These are phyloP conservation scores for Nymphalis c-album DNA, from an alignment of 2,888 invertebrate species.

Conservation along the genomic window DNA sequence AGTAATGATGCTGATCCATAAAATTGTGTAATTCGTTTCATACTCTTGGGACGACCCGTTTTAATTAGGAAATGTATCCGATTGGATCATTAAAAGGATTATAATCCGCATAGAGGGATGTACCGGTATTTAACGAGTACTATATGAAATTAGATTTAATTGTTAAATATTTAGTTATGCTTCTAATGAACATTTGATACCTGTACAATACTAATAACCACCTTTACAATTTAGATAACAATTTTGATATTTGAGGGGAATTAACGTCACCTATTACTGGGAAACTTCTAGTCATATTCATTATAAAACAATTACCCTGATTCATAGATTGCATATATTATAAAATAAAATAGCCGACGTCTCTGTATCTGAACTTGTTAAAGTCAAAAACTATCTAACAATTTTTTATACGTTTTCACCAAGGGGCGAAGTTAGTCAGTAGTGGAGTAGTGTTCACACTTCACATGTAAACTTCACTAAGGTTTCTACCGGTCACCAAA, in stretches of 20 bases:
- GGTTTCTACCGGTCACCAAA: no score
- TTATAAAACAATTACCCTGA: no score
- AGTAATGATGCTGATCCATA: constrained; percentile 22
- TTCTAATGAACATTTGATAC: constrained; percentile 3
- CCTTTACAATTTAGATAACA: background rate
- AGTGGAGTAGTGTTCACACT: no score
- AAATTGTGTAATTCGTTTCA: constrained; percentile 28
- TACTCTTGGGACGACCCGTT: constrained; percentile 20
- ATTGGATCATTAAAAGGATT: constrained; percentile 14
- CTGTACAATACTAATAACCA: background rate
- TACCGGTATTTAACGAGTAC: background rate
- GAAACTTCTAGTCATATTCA: no score
- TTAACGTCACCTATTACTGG: background rate
- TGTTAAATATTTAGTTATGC: background rate
- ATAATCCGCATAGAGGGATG: background rate
- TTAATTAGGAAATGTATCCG: constrained; percentile 31
- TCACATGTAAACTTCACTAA: no score
- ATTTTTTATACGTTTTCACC: no score
- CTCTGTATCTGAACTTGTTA: no score
- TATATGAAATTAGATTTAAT: constrained; percentile 2
- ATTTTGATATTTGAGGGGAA: background rate
- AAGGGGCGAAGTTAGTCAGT: no score
- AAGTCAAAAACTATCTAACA: no score
- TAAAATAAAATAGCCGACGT: no score
- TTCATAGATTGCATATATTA: no score